A percentile compares a stretch with the other conserved stretches of the same genome.
phyloP scores from a whole-genome alignment of 2,888 invertebrate species.

The Pachliopta kotzebuea region DNA sequence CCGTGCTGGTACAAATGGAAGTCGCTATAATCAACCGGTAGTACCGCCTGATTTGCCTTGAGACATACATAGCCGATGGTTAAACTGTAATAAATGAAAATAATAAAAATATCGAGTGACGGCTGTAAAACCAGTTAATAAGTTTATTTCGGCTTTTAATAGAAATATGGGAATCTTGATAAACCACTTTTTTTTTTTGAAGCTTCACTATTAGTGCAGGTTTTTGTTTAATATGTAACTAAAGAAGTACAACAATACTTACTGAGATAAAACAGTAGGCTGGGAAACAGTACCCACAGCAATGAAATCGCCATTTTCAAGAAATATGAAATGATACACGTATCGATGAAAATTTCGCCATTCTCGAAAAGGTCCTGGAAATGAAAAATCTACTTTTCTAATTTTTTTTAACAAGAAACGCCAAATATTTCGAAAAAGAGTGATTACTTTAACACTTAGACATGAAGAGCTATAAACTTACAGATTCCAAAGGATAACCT shows the following conservation, averaged over 20 bases:
- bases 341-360: slow-evolving; percentile 86
- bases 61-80: slow-evolving; percentile 83
- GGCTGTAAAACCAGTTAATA: slow-evolving; percentile 30
- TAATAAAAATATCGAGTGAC: background rate
- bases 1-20: slow-evolving; percentile 82
- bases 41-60: slow-evolving; percentile 58
- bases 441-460: background rate
- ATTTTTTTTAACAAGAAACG: background rate
- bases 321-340: slow-evolving; percentile 84
- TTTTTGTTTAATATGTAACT: background rate
- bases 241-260: slow-evolving; percentile 39
- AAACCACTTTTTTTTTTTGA: no score
- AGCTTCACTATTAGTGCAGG: no score
- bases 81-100: slow-evolving; percentile 57
- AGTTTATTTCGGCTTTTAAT: background rate
- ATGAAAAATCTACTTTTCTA: slow-evolving; percentile 2
- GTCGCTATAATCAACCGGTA: slow-evolving; percentile 74
- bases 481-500: slow-evolving; percentile 25
- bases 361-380: slow-evolving; percentile 78
- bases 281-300: slow-evolving; percentile 84
- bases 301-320: slow-evolving; percentile 85
- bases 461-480: no score
- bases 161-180: background rate
- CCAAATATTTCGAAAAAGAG: background rate
- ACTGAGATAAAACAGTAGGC: slow-evolving; percentile 82